A percentile compares a stretch with the other conserved stretches of the same genome.
Conservation (phyloP, 2,797 vertebrate species). For the Enteromius argenteus region DNA sequence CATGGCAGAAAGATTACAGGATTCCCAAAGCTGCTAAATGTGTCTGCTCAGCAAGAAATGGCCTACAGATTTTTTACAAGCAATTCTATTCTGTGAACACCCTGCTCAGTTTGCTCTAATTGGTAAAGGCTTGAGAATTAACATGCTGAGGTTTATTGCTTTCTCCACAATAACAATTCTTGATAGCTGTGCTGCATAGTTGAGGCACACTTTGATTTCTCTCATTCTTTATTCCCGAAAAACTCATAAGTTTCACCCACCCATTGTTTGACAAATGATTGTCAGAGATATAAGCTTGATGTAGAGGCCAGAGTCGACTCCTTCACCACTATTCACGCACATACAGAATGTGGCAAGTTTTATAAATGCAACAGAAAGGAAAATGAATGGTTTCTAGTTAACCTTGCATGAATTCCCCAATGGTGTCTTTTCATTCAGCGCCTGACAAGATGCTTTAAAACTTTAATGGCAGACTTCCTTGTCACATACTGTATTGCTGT, state of each 20-base stretch:
- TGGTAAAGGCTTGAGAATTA: not conserved
- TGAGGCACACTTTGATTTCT: not conserved
- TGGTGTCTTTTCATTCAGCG: not conserved
- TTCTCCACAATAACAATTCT: not conserved
- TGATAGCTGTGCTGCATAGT: conserved; percentile 1
- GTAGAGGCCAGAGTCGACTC: not conserved
- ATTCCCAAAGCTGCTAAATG: conserved; percentile 7
- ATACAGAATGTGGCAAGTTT: not conserved
- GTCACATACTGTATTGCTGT: not conserved
- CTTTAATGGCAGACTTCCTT: not conserved
- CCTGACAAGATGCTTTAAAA: not conserved
- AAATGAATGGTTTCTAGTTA: not conserved
- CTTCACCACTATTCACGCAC: not conserved
- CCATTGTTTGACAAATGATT: not conserved
- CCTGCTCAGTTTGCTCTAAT: conserved; percentile 15
- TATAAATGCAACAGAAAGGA: not conserved
- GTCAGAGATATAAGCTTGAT: not conserved
- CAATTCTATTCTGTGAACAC: not conserved
- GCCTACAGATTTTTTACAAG: conserved; percentile 5
- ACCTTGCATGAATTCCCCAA: not conserved
- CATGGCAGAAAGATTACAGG: not conserved
- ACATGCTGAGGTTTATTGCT: conserved; percentile 25
- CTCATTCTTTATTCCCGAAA: not conserved
- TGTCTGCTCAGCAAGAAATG: conserved; percentile 35
- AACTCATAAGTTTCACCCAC: not conserved